These are phyloP conservation scores for Diplolepis rosae DNA, from an alignment of 2,888 invertebrate genomes.

Conservation along the genomic window DNA sequence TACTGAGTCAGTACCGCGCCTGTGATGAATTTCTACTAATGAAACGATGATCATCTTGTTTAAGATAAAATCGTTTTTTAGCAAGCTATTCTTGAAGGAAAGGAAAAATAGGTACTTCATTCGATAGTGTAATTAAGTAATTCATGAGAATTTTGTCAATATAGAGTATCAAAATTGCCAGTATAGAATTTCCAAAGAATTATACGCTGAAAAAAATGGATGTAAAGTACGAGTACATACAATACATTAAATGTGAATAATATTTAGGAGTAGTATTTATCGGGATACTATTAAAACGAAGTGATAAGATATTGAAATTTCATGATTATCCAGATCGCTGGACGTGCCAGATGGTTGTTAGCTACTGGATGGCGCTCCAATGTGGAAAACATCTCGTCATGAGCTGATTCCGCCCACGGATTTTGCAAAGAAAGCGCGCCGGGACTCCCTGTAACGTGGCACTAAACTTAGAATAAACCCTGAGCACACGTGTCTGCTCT, in stretches of 20 bases:
- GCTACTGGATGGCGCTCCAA: constrained; percentile 59
- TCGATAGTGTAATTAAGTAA: no score
- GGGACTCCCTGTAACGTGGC: constrained; percentile 25
- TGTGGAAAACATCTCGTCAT: constrained; percentile 53
- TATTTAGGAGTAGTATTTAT: no score
- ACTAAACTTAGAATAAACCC: constrained; percentile 29
- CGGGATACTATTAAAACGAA: background rate
- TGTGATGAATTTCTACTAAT: no score
- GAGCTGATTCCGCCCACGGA: constrained; percentile 47
- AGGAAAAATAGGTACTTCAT: no score
- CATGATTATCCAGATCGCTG: constrained; percentile 52
- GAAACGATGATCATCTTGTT: background rate
- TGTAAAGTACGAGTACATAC: no score
- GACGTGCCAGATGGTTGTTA: constrained; percentile 63
- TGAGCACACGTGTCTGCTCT: constrained; percentile 21
- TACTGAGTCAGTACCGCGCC: no score
- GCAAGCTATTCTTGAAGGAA: no score
- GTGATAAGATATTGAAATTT: constrained; percentile 10
- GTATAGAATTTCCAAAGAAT: no score
- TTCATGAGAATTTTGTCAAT: no score
- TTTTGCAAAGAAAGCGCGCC: constrained; percentile 32
- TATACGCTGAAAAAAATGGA: no score
- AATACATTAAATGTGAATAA: no score
- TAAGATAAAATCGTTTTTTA: constrained; percentile 1
- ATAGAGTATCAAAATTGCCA: no score